Evolutionary conservation across 2,797 vertebrate genomes (phyloP).

Genomic region (Alfaro cultratus): DNA sequence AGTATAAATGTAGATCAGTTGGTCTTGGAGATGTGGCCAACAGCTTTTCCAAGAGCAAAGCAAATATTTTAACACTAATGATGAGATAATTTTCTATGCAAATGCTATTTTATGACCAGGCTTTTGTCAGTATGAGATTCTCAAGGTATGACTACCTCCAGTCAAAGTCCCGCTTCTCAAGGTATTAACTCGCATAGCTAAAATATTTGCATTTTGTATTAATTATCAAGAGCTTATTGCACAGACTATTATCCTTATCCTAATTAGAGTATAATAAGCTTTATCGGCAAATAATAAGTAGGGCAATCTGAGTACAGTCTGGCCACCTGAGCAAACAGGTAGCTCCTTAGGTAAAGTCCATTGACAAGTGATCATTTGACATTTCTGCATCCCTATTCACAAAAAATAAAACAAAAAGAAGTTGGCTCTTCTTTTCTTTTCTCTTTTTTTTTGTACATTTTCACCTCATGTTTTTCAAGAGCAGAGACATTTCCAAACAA

Average conservation of each 20-base stretch:
- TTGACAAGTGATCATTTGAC: neutral
- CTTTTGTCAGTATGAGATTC: neutral
- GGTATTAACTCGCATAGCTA: neutral
- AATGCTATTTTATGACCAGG: neutral
- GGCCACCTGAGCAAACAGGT: neutral
- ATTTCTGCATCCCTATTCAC: neutral
- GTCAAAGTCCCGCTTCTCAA: neutral
- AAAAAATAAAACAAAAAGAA: too few relatives aligned
- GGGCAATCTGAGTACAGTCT: neutral
- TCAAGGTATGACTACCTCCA: neutral
- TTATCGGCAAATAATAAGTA: neutral
- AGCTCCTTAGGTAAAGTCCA: neutral
- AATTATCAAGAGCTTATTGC: neutral
- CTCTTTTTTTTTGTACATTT: neutral
- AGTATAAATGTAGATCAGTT: neutral
- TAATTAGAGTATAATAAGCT: neutral
- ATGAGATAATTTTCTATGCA: neutral
- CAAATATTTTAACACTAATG: neutral
- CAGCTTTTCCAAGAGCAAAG: neutral
- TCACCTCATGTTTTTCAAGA: neutral
- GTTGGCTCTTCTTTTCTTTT: neutral
- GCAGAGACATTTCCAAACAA: neutral
- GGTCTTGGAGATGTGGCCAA: neutral
- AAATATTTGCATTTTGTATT: neutral
- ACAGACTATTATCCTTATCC: neutral